Conservation (phyloP, 2,797 vertebrate genomes). For the Melanotaenia parkinsoni region DNA sequence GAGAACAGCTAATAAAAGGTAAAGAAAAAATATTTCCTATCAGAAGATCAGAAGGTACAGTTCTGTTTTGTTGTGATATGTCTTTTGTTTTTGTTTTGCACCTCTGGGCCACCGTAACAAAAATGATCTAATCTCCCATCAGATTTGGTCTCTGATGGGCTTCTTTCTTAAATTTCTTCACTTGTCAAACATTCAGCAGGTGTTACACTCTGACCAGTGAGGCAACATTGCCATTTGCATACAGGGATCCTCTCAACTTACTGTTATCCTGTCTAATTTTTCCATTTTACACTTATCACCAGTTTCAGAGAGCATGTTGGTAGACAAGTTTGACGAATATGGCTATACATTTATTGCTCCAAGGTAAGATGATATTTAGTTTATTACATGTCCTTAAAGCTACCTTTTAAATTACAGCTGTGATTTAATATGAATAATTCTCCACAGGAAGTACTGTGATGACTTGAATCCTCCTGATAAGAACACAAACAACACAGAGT, state of each 20-base stretch:
- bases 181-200: slow-evolving; percentile 35
- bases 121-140: no score
- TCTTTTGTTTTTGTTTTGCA: neutral
- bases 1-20: no score
- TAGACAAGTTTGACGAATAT: slow-evolving; percentile 90
- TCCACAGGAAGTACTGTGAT: slow-evolving; percentile 89
- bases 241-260: slow-evolving; percentile 11
- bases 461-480: slow-evolving; percentile 89
- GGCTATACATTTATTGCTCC: slow-evolving; percentile 93
- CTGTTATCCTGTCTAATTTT: slow-evolving; percentile 6
- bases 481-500: slow-evolving; percentile 93
- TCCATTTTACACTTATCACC: slow-evolving; percentile 60
- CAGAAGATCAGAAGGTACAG: no score
- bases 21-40: neutral
- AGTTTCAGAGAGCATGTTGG: slow-evolving; percentile 91
- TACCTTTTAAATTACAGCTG: neutral
- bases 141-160: no score
- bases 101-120: no score
- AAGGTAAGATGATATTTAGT: slow-evolving; percentile 82
- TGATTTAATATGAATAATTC: neutral
- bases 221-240: slow-evolving; percentile 22
- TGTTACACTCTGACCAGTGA: slow-evolving; percentile 13
- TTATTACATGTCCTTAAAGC: neutral
- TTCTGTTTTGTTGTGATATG: neutral
- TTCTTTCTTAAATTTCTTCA: neutral